A percentile compares a stretch with the other conserved stretches of the same genome.
These are phyloP conservation scores for Portunus trituberculatus DNA, from an alignment of 1,140 invertebrate genomes.

Conservation along the genomic window DNA sequence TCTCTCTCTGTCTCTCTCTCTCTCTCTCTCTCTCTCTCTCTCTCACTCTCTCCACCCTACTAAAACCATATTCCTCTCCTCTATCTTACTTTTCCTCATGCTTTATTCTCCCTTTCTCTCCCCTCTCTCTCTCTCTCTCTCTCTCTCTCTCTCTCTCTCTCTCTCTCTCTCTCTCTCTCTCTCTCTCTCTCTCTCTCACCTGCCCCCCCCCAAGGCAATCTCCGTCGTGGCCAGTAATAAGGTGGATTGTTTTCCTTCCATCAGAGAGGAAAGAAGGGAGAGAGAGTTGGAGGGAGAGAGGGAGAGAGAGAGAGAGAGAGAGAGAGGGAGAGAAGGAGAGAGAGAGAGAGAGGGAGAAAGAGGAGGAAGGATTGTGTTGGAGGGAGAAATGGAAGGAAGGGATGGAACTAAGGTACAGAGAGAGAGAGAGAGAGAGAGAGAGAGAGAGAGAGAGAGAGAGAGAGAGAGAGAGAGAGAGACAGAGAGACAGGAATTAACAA, in stretches of 20 bases:
- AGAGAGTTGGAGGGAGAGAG: neutral
- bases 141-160: neutral
- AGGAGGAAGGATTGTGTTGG: neutral
- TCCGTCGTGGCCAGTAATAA: constrained; percentile 10
- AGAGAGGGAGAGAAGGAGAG: neutral
- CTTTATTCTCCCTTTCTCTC: neutral
- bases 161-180: neutral
- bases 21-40: constrained; percentile 20
- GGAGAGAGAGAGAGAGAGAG: neutral
- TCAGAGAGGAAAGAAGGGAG: neutral
- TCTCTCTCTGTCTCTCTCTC: neutral
- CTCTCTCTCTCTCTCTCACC: neutral
- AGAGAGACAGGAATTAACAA: neutral
- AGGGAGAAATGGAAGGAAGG: neutral
- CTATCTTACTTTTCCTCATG: neutral
- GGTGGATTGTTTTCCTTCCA: constrained; percentile 21
- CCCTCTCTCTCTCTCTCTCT: neutral
- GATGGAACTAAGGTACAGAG: neutral
- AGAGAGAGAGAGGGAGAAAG: neutral
- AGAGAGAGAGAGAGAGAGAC: neutral
- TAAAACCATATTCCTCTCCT: no score
- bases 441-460: neutral
- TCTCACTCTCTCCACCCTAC: neutral
- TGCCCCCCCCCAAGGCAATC: neutral
- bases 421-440: neutral